phyloP scores from a whole-genome alignment of 2,113 vertebrate genomes.

The Manacus vitellinus region DNA sequence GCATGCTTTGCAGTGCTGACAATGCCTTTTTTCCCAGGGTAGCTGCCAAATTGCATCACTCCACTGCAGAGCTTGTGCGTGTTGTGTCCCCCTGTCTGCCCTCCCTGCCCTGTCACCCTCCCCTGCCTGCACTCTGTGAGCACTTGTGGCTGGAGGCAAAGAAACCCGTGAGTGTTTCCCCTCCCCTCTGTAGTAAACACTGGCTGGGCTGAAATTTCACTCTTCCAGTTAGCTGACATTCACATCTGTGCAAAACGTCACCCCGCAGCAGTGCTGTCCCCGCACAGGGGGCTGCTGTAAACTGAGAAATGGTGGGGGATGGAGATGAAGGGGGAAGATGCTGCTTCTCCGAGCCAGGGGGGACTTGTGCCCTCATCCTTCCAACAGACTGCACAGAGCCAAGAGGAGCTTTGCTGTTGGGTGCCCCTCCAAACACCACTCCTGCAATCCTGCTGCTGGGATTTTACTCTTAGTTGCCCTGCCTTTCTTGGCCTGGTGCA shows the following conservation, averaged over 20 bases:
- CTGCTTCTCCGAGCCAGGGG: background rate
- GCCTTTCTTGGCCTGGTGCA: background rate
- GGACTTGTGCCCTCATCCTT: background rate
- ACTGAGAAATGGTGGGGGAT: background rate
- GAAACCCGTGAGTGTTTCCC: background rate
- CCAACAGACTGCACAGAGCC: background rate
- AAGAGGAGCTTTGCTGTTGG: background rate
- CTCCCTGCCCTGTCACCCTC: background rate
- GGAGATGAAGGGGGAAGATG: background rate
- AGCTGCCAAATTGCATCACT: constrained; percentile 8
- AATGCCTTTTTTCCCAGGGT: background rate
- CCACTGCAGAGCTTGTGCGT: fast-evolving
- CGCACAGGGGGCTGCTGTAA: background rate
- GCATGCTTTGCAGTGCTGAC: background rate
- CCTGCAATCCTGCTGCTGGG: background rate
- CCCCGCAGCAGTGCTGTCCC: background rate
- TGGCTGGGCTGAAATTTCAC: background rate
- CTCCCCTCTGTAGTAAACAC: background rate
- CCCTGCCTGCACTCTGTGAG: background rate
- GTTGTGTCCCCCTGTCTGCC: background rate
- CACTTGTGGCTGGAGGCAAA: background rate
- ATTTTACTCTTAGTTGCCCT: background rate
- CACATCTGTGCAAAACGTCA: background rate
- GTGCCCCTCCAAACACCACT: background rate
- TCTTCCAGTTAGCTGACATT: background rate